Evolutionary conservation across 2,113 vertebrate species (phyloP).

Genomic region (Echinops telfairi): DNA sequence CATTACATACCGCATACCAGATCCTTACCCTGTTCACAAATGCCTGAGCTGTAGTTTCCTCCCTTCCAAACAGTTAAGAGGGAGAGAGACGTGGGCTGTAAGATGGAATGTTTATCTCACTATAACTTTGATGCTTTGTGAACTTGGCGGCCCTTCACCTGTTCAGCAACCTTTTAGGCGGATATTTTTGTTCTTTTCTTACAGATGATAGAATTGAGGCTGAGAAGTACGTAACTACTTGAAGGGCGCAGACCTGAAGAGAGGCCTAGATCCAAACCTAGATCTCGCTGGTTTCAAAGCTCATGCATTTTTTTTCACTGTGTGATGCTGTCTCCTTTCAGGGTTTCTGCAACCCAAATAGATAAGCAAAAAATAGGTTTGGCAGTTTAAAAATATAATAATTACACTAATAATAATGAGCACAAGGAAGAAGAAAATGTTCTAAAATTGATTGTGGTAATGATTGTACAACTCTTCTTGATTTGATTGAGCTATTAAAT

Average conservation of each 20-base stretch:
- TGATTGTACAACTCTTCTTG: no score
- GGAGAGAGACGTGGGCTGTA: background rate
- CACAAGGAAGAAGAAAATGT: no score
- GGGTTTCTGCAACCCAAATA: constrained; percentile 41
- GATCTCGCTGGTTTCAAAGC: background rate
- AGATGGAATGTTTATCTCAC: background rate
- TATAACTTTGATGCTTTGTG: background rate
- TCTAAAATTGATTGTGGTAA: no score
- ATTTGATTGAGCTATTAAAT: no score
- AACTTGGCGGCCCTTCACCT: background rate
- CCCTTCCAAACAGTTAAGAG: constrained; percentile 21
- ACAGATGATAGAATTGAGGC: constrained; percentile 9
- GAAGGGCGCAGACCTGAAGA: constrained; percentile 1
- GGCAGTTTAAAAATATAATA: background rate
- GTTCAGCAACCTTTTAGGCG: background rate
- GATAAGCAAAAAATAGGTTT: constrained; percentile 8
- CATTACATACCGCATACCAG: background rate
- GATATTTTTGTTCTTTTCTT: background rate
- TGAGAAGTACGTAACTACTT: background rate
- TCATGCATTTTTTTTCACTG: background rate
- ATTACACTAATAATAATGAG: no score
- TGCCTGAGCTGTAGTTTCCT: constrained; percentile 34
- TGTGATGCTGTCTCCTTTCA: background rate
- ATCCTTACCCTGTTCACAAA: background rate
- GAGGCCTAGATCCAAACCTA: background rate